phyloP scores from a whole-genome alignment of 2,888 invertebrate species.

The Nomada fucata region DNA sequence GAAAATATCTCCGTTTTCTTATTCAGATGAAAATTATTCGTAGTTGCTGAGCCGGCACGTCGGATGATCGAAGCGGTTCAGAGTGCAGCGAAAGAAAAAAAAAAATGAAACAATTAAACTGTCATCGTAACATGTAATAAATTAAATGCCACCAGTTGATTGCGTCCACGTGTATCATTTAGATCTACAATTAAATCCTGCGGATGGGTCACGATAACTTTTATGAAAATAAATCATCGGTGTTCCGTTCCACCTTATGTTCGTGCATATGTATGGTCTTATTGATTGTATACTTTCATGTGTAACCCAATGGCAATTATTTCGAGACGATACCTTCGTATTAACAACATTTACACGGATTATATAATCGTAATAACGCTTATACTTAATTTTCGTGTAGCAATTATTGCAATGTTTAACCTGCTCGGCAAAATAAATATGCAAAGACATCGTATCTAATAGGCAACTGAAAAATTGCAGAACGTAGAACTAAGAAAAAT shows the following conservation, averaged over 20 bases:
- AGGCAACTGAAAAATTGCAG: no score
- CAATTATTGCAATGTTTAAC: no score
- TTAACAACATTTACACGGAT: no score
- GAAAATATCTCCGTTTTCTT: no score
- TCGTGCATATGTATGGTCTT: background rate
- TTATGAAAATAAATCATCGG: background rate
- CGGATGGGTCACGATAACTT: background rate
- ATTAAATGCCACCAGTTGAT: constrained; percentile 7
- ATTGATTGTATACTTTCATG: background rate
- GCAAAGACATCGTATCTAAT: no score
- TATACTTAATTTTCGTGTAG: no score
- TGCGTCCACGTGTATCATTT: constrained; percentile 3
- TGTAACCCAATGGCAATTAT: background rate
- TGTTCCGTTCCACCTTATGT: background rate
- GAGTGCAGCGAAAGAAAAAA: background rate
- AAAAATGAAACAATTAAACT: background rate
- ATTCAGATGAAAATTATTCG: background rate
- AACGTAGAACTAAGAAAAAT: background rate
- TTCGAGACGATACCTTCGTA: no score
- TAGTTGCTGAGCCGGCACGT: background rate
- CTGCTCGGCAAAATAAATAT: no score
- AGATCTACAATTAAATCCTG: constrained; percentile 24
- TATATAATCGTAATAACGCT: no score
- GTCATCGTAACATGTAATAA: constrained; percentile 3
- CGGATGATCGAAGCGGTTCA: background rate